phyloP scores from a whole-genome alignment of 1,140 invertebrate species.

The Trichomalopsis sarcophagae region DNA sequence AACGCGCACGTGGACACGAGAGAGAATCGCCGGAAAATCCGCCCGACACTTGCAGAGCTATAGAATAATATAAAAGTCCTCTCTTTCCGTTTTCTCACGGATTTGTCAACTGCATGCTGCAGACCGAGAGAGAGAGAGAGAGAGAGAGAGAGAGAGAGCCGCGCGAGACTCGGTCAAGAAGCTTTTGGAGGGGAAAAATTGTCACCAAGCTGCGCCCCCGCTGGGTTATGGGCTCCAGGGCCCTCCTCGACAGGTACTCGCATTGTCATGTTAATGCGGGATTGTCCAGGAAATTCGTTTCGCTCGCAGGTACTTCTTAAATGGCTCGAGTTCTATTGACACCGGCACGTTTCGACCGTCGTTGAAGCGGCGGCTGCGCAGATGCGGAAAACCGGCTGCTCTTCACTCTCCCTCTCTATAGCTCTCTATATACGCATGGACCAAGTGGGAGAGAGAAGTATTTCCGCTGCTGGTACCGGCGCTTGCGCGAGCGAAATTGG shows the following conservation, averaged over 20 bases:
- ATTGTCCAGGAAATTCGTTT: slow-evolving; percentile 31
- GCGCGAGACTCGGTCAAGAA: not conserved
- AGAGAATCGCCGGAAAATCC: not conserved
- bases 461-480: too few relatives aligned
- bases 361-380: not conserved
- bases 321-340: slow-evolving; percentile 38
- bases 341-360: slow-evolving; percentile 14
- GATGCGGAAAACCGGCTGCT: not conserved
- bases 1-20: too few relatives aligned
- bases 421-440: not conserved
- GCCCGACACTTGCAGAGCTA: not conserved
- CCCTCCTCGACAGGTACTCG: slow-evolving; percentile 36
- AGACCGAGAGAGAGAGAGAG: too few relatives aligned
- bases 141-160: too few relatives aligned
- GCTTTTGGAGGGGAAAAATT: slow-evolving; percentile 23
- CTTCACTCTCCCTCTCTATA: not conserved
- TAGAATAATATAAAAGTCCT: not conserved
- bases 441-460: not conserved
- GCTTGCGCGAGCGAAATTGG: too few relatives aligned
- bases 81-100: slow-evolving; percentile 23
- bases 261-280: slow-evolving; percentile 35
- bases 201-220: slow-evolving; percentile 24
- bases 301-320: slow-evolving; percentile 20
- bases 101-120: not conserved
- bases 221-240: not conserved